Evolutionary conservation across 2,888 invertebrate genomes (phyloP), one percentile per base, ranked within the genome.

Genomic region (Hoplodrina ambigua): DNA sequence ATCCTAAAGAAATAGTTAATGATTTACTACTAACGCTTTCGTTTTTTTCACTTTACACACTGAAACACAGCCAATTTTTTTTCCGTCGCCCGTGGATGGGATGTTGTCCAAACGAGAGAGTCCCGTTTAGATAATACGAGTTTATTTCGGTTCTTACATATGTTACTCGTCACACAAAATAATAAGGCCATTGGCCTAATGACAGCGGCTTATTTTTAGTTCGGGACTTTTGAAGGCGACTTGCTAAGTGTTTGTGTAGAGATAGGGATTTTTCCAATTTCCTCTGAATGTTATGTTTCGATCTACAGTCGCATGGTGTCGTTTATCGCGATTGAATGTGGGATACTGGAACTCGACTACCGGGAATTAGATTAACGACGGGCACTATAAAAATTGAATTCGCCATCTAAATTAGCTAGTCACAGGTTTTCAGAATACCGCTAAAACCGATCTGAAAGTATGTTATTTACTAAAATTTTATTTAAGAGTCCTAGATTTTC

Each of bases 171-270:
- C 95, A 94, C 93, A 92, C 91, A 89, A 92, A 93, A 94, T 95
- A 94, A 94, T 95, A 94, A 94, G 95, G 95, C 93, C 95, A 92
- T 94, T 95, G 95, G 94, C 95, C 95, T 94, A 94, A 95, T 94
- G 95, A 95, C 95, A 94, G 94, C 83, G 68, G 72, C 83, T 88
- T 94, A 94, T 94, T 90, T 91, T 90, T 91, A 90, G 93, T 89
- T 73, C 68, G 89, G 84, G 87, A 89, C 90, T 91, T 91, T 91
- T 92, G 90, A 90, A 91, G 89, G 89, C 90, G 92, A 92, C 90
- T 88, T 86, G 85, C 87, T 88, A 88, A 91, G 87, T 89, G 87
- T 85, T 86, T 83, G 81, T 80, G 87, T 77, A 76, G 80, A 86
- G 85, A 74, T 79, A 81, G 81, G 69, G 78, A 84, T 74, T 88